phyloP scores from a whole-genome alignment of 2,113 vertebrate species.

The Delphinapterus leucas region DNA sequence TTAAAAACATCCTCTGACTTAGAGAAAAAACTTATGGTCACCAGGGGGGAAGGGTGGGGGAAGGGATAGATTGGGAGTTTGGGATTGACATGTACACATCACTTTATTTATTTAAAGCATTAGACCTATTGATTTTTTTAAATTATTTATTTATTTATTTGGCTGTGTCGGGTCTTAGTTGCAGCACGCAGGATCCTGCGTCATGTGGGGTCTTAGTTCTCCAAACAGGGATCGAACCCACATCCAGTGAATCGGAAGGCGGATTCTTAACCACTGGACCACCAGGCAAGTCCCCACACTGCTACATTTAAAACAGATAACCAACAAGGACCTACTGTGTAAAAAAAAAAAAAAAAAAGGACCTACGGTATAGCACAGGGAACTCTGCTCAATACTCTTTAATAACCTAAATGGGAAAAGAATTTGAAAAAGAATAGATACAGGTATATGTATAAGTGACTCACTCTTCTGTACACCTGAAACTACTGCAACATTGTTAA shows the following conservation, averaged over 20 bases:
- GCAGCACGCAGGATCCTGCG: too few species aligned
- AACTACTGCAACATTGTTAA: neutral
- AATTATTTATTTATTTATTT: too few species aligned
- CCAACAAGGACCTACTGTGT: neutral
- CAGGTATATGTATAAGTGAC: neutral
- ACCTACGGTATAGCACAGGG: neutral
- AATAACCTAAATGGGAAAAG: neutral
- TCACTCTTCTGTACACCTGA: neutral
- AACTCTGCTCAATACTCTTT: neutral
- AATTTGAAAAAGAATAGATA: neutral
- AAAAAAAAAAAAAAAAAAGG: neutral
- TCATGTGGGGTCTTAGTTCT: too few species aligned
- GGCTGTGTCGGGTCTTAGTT: too few species aligned
- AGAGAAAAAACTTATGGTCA: too few species aligned
- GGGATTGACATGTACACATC: neutral
- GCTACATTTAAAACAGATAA: neutral
- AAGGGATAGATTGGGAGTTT: neutral
- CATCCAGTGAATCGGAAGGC: too few species aligned
- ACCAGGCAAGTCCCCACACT: neutral
- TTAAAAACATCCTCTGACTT: slow-evolving; percentile 18
- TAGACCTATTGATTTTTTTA: too few species aligned
- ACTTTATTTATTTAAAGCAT: too few species aligned
- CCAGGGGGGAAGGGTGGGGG: neutral
- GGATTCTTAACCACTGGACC: too few species aligned
- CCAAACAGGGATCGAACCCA: too few species aligned